Conservation (phyloP, 2,888 invertebrate genomes). For the Caenorhabditis sp. region DNA sequence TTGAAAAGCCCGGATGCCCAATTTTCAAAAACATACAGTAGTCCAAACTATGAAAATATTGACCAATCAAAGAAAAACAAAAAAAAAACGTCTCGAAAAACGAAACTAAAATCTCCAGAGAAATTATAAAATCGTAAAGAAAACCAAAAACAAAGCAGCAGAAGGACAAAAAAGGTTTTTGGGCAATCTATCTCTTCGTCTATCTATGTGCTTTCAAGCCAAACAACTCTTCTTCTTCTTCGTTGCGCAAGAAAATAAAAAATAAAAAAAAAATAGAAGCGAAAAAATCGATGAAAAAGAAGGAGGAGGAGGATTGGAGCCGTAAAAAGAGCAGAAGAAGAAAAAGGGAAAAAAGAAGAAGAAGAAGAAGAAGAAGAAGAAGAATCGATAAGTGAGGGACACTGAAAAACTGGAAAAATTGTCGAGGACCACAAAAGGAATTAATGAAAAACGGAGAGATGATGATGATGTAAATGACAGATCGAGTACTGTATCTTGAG, state of each 20-base stretch:
- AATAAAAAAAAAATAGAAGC: background rate
- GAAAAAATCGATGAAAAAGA: background rate
- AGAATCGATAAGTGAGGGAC: background rate
- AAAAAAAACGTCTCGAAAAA: too few relatives aligned
- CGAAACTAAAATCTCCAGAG: background rate
- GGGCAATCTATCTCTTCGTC: background rate
- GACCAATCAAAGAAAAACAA: too few relatives aligned
- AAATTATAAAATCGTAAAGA: background rate
- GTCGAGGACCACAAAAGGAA: background rate
- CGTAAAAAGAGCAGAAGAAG: background rate
- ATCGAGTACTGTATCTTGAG: too few relatives aligned
- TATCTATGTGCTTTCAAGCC: background rate
- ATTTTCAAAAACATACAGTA: background rate
- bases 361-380: background rate
- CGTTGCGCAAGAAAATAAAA: background rate
- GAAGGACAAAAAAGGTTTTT: conserved; percentile 1
- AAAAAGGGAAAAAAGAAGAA: background rate
- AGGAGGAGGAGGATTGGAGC: background rate
- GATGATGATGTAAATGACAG: too few relatives aligned
- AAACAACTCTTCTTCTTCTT: background rate
- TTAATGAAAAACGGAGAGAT: conserved; percentile 2
- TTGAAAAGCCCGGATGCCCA: too few relatives aligned
- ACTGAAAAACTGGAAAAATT: background rate
- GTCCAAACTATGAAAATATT: background rate
- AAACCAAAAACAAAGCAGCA: background rate